Evolutionary conservation across 2,797 vertebrate genomes (phyloP).

Genomic region (Hyperoplus lanceolatus): DNA sequence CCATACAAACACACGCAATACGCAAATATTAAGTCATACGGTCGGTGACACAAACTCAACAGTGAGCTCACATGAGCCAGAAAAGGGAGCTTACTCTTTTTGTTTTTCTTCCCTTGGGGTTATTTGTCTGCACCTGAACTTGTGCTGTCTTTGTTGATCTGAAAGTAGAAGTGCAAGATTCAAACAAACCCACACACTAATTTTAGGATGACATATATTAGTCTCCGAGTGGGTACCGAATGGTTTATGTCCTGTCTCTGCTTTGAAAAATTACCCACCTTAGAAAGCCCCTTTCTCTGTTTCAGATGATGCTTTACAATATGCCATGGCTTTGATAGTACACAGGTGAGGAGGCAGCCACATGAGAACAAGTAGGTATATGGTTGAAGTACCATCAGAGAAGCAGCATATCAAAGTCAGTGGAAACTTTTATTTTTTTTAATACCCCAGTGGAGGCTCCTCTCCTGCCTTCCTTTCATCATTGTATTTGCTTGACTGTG

Average conservation of each 20-base stretch:
- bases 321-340: constrained; percentile 51
- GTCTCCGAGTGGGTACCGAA: constrained; percentile 9
- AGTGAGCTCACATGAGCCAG: constrained; percentile 64
- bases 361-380: constrained; percentile 59
- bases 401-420: constrained; percentile 60
- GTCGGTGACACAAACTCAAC: constrained; percentile 45
- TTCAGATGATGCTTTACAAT: constrained; percentile 28
- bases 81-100: constrained; percentile 52
- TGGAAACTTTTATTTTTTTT: constrained; percentile 57
- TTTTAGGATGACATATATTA: constrained; percentile 1
- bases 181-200: constrained; percentile 2
- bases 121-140: constrained; percentile 11
- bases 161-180: constrained; percentile 6
- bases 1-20: constrained; percentile 46
- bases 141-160: constrained; percentile 24
- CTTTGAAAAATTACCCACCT: constrained; percentile 32
- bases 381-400: constrained; percentile 61
- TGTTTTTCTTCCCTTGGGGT: constrained; percentile 49
- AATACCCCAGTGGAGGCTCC: constrained; percentile 23
- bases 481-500: constrained; percentile 60
- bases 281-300: constrained; percentile 40
- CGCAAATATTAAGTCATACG: constrained; percentile 73
- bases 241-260: constrained; percentile 6
- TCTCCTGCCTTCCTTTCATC: constrained; percentile 62
- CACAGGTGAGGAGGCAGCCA: constrained; percentile 60